These are phyloP conservation scores for Phoeniculus purpureus DNA, from an alignment of 2,797 vertebrate genomes.

Conservation along the genomic window DNA sequence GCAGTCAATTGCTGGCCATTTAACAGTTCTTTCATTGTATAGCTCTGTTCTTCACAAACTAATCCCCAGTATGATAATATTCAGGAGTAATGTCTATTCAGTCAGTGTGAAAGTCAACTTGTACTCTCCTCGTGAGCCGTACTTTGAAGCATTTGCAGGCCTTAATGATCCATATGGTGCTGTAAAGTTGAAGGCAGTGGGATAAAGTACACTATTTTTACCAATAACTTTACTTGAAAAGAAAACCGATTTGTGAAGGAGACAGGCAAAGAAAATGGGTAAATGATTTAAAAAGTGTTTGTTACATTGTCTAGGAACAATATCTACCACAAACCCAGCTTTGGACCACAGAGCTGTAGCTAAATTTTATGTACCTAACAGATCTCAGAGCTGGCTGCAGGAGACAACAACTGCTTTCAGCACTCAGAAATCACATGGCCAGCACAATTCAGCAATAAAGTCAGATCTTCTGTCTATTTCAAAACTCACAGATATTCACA, in stretches of 20 bases:
- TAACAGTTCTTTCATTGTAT: not conserved
- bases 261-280: not conserved
- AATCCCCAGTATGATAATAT: constrained; percentile 4
- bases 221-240: not conserved
- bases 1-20: not conserved
- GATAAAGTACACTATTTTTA: constrained; percentile 27
- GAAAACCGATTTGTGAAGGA: constrained; percentile 13
- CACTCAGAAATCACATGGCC: not conserved
- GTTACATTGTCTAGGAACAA: not conserved
- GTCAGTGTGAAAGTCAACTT: not conserved
- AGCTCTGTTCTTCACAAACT: not conserved
- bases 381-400: not conserved
- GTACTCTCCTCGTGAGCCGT: not conserved
- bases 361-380: not conserved
- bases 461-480: not conserved
- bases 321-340: not conserved
- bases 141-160: not conserved
- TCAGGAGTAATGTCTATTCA: not conserved
- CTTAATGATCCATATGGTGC: constrained; percentile 1
- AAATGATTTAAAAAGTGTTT: constrained; percentile 11
- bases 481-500: not conserved
- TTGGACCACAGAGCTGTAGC: not conserved
- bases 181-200: not conserved
- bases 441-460: not conserved
- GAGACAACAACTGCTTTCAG: not conserved